Conservation (phyloP, 2,888 invertebrate genomes). For the Stegophylla sp. region DNA sequence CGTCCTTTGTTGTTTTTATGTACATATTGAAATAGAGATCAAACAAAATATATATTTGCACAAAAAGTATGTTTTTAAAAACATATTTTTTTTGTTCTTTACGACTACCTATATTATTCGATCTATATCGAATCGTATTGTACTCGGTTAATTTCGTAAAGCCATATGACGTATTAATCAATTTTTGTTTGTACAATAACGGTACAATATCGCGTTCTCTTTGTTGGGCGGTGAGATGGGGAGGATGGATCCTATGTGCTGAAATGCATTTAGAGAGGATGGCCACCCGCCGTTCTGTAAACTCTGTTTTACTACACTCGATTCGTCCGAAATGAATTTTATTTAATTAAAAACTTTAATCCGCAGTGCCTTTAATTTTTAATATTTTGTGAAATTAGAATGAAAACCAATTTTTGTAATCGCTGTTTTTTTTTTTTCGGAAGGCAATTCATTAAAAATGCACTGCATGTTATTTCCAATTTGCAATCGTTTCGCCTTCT, state of each 20-base stretch:
- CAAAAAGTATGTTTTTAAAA: not conserved
- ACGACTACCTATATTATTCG: not conserved
- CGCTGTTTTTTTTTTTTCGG: not conserved
- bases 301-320: not conserved
- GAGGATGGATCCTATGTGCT: not conserved
- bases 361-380: not conserved
- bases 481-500: too few relatives aligned
- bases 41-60: not conserved
- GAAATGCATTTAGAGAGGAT: not conserved
- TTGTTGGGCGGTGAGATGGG: too few relatives aligned
- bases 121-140: not conserved
- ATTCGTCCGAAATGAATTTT: not conserved
- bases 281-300: not conserved
- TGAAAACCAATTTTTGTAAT: conserved; percentile 14
- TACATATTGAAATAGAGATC: conserved; percentile 13
- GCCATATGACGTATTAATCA: not conserved
- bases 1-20: not conserved
- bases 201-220: not conserved
- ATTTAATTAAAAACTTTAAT: conserved; percentile 18
- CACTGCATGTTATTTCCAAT: too few relatives aligned
- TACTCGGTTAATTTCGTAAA: not conserved
- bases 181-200: too few relatives aligned
- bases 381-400: conserved; percentile 15
- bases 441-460: too few relatives aligned
- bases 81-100: not conserved